Evolutionary conservation across 2,888 invertebrate genomes (phyloP).

Genomic region (Apamea crenata): DNA sequence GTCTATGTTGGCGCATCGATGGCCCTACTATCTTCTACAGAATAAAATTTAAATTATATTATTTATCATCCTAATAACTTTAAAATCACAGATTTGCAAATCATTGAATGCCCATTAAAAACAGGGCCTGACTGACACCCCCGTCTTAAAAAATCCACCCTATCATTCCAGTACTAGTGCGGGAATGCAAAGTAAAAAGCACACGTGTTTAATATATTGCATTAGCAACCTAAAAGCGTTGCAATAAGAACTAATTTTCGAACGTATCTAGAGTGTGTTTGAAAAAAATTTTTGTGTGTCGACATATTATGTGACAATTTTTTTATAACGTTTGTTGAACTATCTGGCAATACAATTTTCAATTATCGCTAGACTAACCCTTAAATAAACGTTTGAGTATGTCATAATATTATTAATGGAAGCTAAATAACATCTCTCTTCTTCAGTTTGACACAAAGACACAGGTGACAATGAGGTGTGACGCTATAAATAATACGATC

Average conservation of each 20-base stretch:
- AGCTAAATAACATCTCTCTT: not conserved
- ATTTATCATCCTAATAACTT: not conserved
- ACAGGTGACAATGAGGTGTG: not conserved
- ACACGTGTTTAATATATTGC: not conserved
- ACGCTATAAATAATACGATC: not conserved
- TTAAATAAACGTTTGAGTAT: not conserved
- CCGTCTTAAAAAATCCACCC: not conserved
- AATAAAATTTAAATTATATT: too few relatives aligned
- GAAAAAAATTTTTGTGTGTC: not conserved
- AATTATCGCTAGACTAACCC: not conserved
- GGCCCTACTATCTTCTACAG: too few relatives aligned
- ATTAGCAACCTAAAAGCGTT: not conserved
- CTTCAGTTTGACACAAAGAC: not conserved
- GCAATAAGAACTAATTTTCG: not conserved
- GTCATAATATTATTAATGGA: constrained; percentile 5
- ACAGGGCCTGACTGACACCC: not conserved
- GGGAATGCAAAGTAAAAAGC: not conserved
- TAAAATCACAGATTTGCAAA: not conserved
- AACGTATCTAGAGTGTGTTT: not conserved
- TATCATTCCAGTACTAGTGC: not conserved
- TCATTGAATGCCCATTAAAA: not conserved
- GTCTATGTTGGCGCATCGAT: not conserved
- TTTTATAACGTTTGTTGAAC: not conserved
- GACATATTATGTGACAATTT: not conserved
- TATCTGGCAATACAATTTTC: not conserved